Percentiles rank a stretch among this genome's conserved stretches.
These are phyloP conservation scores for Macquaria australasica DNA, from an alignment of 2,113 vertebrate genomes.

Conservation along the genomic window DNA sequence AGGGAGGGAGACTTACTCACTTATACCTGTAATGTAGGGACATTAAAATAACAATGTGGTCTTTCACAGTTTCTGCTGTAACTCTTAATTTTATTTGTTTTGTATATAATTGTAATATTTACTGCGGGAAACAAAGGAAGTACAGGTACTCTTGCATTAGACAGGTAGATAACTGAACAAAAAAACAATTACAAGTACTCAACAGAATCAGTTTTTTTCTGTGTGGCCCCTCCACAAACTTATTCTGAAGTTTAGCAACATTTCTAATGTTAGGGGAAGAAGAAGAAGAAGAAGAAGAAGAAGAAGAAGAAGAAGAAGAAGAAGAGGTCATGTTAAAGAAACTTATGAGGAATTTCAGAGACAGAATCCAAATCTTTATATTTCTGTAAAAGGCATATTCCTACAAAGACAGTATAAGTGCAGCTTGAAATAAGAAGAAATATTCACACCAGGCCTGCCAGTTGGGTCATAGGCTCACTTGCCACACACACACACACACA, in stretches of 20 bases:
- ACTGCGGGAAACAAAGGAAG: not conserved
- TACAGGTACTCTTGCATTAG: not conserved
- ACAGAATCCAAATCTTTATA: not conserved
- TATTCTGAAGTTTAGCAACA: not conserved
- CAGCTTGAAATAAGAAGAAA: conserved; percentile 40
- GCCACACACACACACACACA: conserved; percentile 64
- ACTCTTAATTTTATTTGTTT: not conserved
- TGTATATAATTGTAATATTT: not conserved
- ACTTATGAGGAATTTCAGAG: not conserved
- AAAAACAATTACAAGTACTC: not conserved
- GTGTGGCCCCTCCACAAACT: not conserved
- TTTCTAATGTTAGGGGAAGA: not conserved
- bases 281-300: conserved; percentile 7
- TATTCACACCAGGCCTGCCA: conserved; percentile 52
- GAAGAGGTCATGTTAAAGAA: not conserved
- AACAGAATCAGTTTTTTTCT: not conserved
- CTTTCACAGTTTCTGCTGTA: conserved; percentile 1
- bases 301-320: not conserved
- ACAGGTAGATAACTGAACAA: too few relatives aligned
- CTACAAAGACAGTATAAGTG: not conserved
- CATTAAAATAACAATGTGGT: conserved; percentile 21
- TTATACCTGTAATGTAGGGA: conserved; percentile 24
- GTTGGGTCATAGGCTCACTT: conserved; percentile 54
- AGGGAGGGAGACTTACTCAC: conserved; percentile 4
- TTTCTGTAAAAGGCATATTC: not conserved